A percentile compares a stretch with the other conserved stretches of the same genome.
Conservation (phyloP, 2,888 invertebrate genomes). For the Phrixothrix hirtus region DNA sequence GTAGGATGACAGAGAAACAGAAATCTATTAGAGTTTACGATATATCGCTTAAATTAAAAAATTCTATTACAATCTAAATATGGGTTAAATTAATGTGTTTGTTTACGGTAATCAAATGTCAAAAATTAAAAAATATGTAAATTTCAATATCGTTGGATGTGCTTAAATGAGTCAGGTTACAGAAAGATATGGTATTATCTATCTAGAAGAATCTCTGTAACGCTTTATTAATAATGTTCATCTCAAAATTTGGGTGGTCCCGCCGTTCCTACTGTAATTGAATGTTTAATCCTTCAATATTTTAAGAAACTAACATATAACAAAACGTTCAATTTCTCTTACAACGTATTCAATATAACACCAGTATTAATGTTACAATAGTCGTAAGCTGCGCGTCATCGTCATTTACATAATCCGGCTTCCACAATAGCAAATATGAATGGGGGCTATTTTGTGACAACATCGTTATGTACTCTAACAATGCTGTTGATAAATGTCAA, state of each 20-base stretch:
- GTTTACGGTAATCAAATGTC: too few relatives aligned
- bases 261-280: conserved; percentile 2
- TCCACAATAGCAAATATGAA: conserved; percentile 23
- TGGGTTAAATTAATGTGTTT: too few relatives aligned
- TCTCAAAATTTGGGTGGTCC: conserved; percentile 12
- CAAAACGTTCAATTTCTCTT: conserved; percentile 26
- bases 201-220: too few relatives aligned
- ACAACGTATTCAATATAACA: conserved; percentile 18
- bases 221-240: too few relatives aligned
- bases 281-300: conserved; percentile 14
- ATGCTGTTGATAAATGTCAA: conserved; percentile 15
- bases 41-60: too few relatives aligned
- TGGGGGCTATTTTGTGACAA: conserved; percentile 22
- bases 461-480: conserved; percentile 15
- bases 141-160: too few relatives aligned
- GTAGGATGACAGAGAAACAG: too few relatives aligned
- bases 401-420: conserved; percentile 25
- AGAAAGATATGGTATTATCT: too few relatives aligned
- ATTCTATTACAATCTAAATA: too few relatives aligned
- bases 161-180: too few relatives aligned
- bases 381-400: conserved; percentile 26
- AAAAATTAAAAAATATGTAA: too few relatives aligned
- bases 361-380: conserved; percentile 23
- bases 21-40: too few relatives aligned
- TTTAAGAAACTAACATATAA: conserved; percentile 18